Evolutionary conservation across 2,113 vertebrate species (phyloP).

Genomic region (Myotis brandtii): DNA sequence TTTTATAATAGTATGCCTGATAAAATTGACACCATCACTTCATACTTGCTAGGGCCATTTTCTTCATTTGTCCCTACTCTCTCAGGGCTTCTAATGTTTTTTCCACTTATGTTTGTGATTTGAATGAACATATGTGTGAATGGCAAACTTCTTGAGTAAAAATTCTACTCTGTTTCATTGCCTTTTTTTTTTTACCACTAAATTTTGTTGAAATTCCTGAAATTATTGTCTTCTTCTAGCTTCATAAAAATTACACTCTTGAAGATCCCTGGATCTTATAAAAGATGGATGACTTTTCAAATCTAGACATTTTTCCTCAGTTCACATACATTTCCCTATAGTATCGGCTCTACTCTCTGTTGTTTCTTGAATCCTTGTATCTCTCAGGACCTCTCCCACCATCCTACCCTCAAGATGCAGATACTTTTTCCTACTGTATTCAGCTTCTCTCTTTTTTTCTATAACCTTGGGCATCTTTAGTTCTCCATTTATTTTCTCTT

Average conservation of each 20-base stretch:
- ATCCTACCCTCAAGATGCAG: background rate
- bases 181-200: background rate
- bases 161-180: background rate
- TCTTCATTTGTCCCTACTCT: background rate
- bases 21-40: background rate
- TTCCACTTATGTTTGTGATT: background rate
- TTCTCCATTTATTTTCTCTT: background rate
- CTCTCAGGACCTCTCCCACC: background rate
- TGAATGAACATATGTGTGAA: background rate
- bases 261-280: background rate
- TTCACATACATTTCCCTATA: background rate
- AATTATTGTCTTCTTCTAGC: background rate
- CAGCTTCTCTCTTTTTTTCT: background rate
- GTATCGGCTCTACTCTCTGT: background rate
- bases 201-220: conserved; percentile 4
- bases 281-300: background rate
- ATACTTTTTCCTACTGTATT: background rate
- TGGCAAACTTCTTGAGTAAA: background rate
- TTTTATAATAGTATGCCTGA: background rate
- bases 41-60: background rate
- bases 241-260: background rate
- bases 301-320: background rate
- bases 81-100: background rate
- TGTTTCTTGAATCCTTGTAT: background rate
- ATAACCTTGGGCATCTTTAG: background rate